A percentile compares a stretch with the other conserved stretches of the same genome.
These are phyloP conservation scores for Calephelis perditalis DNA, from an alignment of 2,888 invertebrate species.

Conservation along the genomic window DNA sequence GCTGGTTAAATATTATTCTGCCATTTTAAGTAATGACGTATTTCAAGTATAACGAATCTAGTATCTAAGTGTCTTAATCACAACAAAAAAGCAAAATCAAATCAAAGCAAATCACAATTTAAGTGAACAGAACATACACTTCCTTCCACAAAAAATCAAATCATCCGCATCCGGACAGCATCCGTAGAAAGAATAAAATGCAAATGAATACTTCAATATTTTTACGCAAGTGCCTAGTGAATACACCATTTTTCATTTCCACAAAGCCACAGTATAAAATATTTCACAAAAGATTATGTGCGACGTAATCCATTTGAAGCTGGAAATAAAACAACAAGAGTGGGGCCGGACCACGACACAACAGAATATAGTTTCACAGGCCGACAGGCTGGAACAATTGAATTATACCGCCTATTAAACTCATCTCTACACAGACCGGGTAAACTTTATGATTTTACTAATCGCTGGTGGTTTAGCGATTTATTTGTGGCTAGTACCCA, in stretches of 20 bases:
- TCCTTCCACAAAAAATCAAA: too few relatives aligned
- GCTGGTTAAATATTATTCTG: too few relatives aligned
- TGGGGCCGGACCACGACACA: constrained; percentile 19
- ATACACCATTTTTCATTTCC: constrained; percentile 21
- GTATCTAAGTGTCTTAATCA: too few relatives aligned
- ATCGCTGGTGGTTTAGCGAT: constrained; percentile 42
- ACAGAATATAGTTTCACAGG: constrained; percentile 57
- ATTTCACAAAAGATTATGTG: constrained; percentile 32
- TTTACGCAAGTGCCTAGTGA: constrained; percentile 5
- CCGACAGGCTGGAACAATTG: constrained; percentile 62
- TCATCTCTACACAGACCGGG: constrained; percentile 36
- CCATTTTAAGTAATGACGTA: too few relatives aligned
- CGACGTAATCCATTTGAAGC: constrained; percentile 33
- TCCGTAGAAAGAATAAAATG: too few relatives aligned
- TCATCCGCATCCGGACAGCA: too few relatives aligned
- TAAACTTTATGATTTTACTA: constrained; percentile 44
- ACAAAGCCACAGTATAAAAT: constrained; percentile 24
- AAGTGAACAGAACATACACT: too few relatives aligned
- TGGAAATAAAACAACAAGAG: constrained; percentile 29
- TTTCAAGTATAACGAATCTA: too few relatives aligned
- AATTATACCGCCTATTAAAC: constrained; percentile 66
- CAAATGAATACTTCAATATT: constrained; percentile 2
- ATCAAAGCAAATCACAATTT: too few relatives aligned
- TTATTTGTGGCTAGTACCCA: constrained; percentile 31
- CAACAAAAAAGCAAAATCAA: too few relatives aligned